Base-by-base conservation (phyloP, 2,888 invertebrate species). In the Megaustenia siamemsis region DNA sequence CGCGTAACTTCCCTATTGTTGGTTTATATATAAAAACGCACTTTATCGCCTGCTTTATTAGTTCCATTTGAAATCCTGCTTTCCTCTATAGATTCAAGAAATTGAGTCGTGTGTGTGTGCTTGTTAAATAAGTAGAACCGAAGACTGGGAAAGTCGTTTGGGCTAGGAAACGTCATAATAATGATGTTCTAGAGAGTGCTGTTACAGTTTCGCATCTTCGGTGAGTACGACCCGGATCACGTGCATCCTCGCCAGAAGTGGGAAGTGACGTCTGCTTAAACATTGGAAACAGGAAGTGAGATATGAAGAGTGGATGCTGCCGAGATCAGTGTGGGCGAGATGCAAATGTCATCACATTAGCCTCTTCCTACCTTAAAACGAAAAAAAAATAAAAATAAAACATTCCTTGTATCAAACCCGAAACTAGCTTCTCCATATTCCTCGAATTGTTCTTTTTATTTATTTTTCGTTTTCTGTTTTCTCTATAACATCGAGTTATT, bases 81-180 rank as follows among this genome's bases (percentile, higher is more conserved):
- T n/a, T n/a, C n/a, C n/a, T n/a, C 45, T 43, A 35, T 15, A n/a
- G 45, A 73, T 18, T 24, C 12, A n/a, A 45, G 73, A 15, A 28
- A 73, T 24, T 43, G 73, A 43, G 28, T 24, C 45, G 24, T 38
- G 40, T 40, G 21, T 12, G 73, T n/a, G 18, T 73, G 38, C 4
- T 6, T 10, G 1, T 21, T 32, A 45, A 49, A 32, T 32, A n/a
- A 21, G 2, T n/a, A 35, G 21, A 35, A 53, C 1, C 15, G n/a
- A 8, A 28, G 10, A 60, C 69, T 76, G 76, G 56, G 76, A 35
- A 76, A 76, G 56, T 35, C 76, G 35, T 76, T 76, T 21, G 38
- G 21, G 32, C 24, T 56, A 3, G 24, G 56, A 35, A 21, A 76
- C 18, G 76, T 38, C 56, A 56, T 76, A 76, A 76, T 76, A 76